A percentile compares a stretch with the other conserved stretches of the same genome.
These are phyloP conservation scores for Boulengeromyrus knoepffleri DNA, from an alignment of 2,113 vertebrate genomes.

Conservation along the genomic window DNA sequence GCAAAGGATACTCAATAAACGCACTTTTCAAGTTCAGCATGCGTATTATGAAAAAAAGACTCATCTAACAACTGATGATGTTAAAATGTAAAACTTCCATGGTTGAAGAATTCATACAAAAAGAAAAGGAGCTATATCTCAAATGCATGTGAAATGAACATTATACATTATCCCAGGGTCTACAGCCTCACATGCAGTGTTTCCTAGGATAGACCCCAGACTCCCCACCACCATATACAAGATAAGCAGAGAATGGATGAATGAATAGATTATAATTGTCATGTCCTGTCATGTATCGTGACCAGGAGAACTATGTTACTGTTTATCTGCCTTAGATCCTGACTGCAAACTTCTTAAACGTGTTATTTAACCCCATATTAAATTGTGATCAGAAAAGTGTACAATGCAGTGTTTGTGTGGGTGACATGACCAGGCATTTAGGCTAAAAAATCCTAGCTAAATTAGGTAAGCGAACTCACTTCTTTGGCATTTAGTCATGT, in stretches of 20 bases:
- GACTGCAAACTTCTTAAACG: neutral
- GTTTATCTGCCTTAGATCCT: neutral
- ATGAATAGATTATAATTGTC: neutral
- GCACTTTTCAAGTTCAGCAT: neutral
- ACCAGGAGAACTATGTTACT: neutral
- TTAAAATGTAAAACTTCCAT: too few relatives aligned
- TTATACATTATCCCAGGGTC: neutral
- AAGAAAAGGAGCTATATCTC: neutral
- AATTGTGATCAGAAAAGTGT: neutral
- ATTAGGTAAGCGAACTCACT: neutral
- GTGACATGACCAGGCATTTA: neutral
- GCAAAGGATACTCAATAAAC: neutral
- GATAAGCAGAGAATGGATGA: neutral
- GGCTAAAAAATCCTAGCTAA: neutral
- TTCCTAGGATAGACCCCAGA: neutral
- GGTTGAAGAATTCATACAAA: neutral
- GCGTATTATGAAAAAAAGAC: too few relatives aligned
- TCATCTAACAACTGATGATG: too few relatives aligned
- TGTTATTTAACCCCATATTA: neutral
- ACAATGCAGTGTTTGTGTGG: neutral
- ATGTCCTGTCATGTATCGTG: neutral
- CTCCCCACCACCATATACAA: neutral
- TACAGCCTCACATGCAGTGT: neutral
- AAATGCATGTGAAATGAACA: neutral
- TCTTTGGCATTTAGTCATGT: neutral